phyloP scores from a whole-genome alignment of 2,797 vertebrate species.

The Mallotus villosus region DNA sequence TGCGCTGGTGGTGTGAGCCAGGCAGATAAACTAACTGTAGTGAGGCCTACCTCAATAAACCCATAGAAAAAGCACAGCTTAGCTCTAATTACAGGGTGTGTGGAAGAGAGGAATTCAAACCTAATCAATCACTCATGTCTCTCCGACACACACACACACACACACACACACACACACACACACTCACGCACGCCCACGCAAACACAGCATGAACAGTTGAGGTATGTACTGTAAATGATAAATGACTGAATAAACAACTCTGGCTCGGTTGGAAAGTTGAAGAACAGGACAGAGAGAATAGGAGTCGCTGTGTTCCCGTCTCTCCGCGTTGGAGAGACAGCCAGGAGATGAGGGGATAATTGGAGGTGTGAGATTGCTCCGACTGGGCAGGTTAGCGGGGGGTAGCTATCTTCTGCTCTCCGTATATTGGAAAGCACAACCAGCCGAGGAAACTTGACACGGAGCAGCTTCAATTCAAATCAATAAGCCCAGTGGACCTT shows the following conservation, averaged over 20 bases:
- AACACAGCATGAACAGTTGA: conserved; percentile 21
- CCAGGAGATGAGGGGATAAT: conserved; percentile 17
- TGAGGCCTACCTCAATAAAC: conserved; percentile 16
- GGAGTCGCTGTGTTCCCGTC: background rate
- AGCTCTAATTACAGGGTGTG: conserved; percentile 64
- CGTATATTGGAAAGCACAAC: conserved; percentile 39
- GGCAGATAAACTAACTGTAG: conserved; percentile 48
- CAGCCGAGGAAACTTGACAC: conserved; percentile 32
- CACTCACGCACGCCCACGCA: conserved; percentile 13
- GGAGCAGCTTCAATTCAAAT: conserved; percentile 50
- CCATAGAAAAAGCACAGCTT: background rate
- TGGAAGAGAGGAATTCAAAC: conserved; percentile 43
- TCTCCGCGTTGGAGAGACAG: background rate
- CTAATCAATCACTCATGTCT: conserved; percentile 50
- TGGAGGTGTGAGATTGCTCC: conserved; percentile 26
- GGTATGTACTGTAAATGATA: conserved; percentile 49
- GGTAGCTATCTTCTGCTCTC: background rate
- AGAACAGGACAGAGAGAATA: conserved; percentile 13
- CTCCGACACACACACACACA: conserved; percentile 14
- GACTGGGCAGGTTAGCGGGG: conserved; percentile 20
- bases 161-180: background rate
- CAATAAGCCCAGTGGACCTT: conserved; percentile 49
- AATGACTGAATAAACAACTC: conserved; percentile 37
- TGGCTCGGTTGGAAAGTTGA: background rate
- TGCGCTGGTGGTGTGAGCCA: conserved; percentile 29